Percentiles rank a stretch among this genome's conserved stretches.
These are phyloP conservation scores for Iphiclides podalirius DNA, from an alignment of 2,888 invertebrate species.

Conservation along the genomic window DNA sequence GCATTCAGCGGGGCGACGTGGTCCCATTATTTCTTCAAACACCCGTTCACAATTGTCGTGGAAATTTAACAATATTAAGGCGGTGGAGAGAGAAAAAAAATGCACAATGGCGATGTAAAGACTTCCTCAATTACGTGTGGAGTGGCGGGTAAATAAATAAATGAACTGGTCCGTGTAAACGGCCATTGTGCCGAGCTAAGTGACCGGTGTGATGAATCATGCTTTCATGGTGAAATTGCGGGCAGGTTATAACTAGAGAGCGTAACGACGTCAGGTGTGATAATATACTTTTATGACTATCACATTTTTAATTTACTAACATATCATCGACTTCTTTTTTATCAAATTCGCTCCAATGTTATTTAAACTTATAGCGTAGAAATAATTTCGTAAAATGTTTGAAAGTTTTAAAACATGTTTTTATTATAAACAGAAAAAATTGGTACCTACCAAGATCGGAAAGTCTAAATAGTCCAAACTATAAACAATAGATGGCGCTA, in stretches of 20 bases:
- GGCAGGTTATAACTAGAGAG: neutral
- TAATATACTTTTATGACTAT: neutral
- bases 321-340: too few relatives aligned
- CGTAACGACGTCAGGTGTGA: neutral
- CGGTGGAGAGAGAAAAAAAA: constrained; percentile 33
- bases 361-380: too few relatives aligned
- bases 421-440: too few relatives aligned
- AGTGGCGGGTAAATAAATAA: constrained; percentile 55
- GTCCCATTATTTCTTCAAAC: constrained; percentile 28
- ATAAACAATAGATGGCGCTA: too few relatives aligned
- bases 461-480: too few relatives aligned
- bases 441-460: too few relatives aligned
- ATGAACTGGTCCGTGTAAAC: constrained; percentile 25
- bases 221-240: neutral
- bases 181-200: neutral
- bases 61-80: constrained; percentile 41
- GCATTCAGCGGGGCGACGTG: constrained; percentile 25
- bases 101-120: constrained; percentile 48
- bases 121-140: constrained; percentile 68
- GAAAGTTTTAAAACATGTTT: too few relatives aligned
- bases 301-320: too few relatives aligned
- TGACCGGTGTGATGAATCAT: constrained; percentile 3
- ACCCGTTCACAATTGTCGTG: constrained; percentile 33
- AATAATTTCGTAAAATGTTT: too few relatives aligned
- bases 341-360: too few relatives aligned